Conservation (phyloP, 2,797 vertebrate species). For the Urophycis tenuis region DNA sequence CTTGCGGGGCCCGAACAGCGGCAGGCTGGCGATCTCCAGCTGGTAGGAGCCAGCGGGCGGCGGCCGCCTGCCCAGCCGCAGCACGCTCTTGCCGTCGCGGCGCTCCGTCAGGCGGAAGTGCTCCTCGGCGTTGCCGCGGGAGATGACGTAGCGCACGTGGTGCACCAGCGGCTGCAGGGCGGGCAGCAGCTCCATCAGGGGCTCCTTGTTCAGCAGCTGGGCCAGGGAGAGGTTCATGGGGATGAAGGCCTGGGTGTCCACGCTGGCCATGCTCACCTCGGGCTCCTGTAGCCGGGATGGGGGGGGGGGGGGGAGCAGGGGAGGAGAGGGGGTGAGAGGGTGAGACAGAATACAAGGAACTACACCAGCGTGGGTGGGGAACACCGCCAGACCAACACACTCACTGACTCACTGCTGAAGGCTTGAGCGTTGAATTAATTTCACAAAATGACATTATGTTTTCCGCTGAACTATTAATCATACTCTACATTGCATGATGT, state of each 20-base stretch:
- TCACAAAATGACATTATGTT: not conserved
- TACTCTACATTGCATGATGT: not conserved
- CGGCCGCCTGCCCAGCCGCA: slow-evolving; percentile 74
- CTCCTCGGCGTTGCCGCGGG: slow-evolving; percentile 74
- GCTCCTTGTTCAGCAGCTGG: slow-evolving; percentile 73
- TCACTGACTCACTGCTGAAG: not conserved
- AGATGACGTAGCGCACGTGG: slow-evolving; percentile 78
- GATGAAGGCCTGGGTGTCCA: slow-evolving; percentile 78
- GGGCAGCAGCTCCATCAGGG: slow-evolving; percentile 82
- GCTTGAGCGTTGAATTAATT: not conserved
- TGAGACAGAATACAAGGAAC: not conserved
- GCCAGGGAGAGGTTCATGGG: slow-evolving; percentile 78
- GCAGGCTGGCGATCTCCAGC: slow-evolving; percentile 83
- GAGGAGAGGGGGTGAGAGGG: not conserved
- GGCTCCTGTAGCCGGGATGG: slow-evolving; percentile 52
- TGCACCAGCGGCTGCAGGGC: slow-evolving; percentile 80
- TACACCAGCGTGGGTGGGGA: not conserved
- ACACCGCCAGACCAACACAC: not conserved
- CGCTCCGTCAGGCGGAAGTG: slow-evolving; percentile 82
- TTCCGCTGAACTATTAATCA: not conserved
- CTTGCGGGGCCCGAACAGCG: slow-evolving; percentile 70
- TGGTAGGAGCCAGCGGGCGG: slow-evolving; percentile 75
- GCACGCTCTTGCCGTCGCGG: slow-evolving; percentile 76
- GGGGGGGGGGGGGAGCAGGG: not conserved
- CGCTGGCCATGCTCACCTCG: slow-evolving; percentile 77